Conservation (phyloP, 2,797 vertebrate genomes). For the Malacoctenus gilli region DNA sequence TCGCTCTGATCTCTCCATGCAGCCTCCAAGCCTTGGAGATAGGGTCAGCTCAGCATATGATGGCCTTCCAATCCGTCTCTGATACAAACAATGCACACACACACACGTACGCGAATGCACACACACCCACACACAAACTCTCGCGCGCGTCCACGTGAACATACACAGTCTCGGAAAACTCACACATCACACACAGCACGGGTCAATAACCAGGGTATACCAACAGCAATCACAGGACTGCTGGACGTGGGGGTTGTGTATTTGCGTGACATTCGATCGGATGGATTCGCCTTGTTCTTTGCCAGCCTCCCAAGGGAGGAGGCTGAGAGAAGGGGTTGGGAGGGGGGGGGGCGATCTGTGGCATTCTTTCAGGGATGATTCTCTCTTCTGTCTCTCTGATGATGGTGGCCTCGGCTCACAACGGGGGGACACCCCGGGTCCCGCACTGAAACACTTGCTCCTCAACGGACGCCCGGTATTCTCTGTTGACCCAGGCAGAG, state of each 20-base stretch:
- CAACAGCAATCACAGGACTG: slow-evolving; percentile 78
- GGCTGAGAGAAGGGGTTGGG: too few relatives aligned
- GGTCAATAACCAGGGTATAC: slow-evolving; percentile 80
- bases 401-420: slow-evolving; percentile 68
- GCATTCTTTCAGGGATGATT: slow-evolving; percentile 73
- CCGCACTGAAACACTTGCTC: slow-evolving; percentile 70
- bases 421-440: slow-evolving; percentile 58
- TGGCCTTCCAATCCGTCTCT: slow-evolving; percentile 73
- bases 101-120: slow-evolving; percentile 16
- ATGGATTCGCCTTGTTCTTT: slow-evolving; percentile 76
- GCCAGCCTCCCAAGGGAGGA: slow-evolving; percentile 63
- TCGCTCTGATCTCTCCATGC: slow-evolving; percentile 78
- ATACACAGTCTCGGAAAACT: slow-evolving; percentile 61
- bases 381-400: slow-evolving; percentile 67
- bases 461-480: slow-evolving; percentile 49
- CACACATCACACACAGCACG: slow-evolving; percentile 70
- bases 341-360: slow-evolving; percentile 69
- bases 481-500: slow-evolving; percentile 44
- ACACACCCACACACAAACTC: slow-evolving; percentile 2
- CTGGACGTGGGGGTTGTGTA: slow-evolving; percentile 65
- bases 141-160: slow-evolving; percentile 1
- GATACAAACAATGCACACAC: slow-evolving; percentile 63
- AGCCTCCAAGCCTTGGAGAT: slow-evolving; percentile 76
- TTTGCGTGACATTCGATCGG: slow-evolving; percentile 80
- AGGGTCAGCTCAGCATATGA: slow-evolving; percentile 77